These are phyloP conservation scores for Steinernema feltiae DNA, from an alignment of 1,140 invertebrate genomes.

Conservation along the genomic window DNA sequence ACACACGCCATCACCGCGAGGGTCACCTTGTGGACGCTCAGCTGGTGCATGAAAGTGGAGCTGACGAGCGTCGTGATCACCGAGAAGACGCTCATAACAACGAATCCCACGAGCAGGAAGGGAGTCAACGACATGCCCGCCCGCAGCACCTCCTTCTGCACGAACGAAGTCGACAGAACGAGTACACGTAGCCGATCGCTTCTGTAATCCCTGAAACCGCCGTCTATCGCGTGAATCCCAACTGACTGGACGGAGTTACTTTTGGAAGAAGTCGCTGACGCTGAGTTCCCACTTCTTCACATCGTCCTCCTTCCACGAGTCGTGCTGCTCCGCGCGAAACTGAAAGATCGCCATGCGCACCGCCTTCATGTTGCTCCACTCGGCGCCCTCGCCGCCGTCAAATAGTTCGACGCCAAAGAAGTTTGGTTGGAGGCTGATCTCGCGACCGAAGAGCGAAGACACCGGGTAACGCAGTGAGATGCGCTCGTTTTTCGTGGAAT, in stretches of 20 bases:
- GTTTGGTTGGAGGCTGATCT: slow-evolving; percentile 25
- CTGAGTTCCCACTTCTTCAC: slow-evolving; percentile 27
- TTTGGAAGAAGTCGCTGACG: slow-evolving; percentile 20
- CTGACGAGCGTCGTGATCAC: slow-evolving; percentile 35
- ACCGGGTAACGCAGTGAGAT: slow-evolving; percentile 26
- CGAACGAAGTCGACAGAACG: not conserved
- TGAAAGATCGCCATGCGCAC: slow-evolving; percentile 21
- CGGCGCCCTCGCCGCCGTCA: not conserved
- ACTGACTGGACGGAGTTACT: slow-evolving; percentile 1
- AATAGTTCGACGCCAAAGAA: slow-evolving; percentile 26
- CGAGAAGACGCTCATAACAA: slow-evolving; percentile 44
- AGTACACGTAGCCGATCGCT: slow-evolving; percentile 14
- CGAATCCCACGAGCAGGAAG: slow-evolving; percentile 40
- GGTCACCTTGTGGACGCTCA: slow-evolving; percentile 39
- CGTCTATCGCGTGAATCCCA: slow-evolving; percentile 9
- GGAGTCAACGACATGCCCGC: slow-evolving; percentile 40
- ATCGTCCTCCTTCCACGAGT: slow-evolving; percentile 14
- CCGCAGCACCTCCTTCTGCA: slow-evolving; percentile 24
- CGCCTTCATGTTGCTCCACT: not conserved
- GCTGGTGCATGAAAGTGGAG: slow-evolving; percentile 42
- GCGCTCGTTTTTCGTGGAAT: slow-evolving; percentile 16
- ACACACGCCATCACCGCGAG: slow-evolving; percentile 43
- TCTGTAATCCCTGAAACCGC: slow-evolving; percentile 16
- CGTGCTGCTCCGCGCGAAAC: slow-evolving; percentile 25
- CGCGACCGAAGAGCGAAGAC: slow-evolving; percentile 19